Evolutionary conservation across 64 coral and sea anemone genomes (phyloP).

Genomic region (Porites australiensis): DNA sequence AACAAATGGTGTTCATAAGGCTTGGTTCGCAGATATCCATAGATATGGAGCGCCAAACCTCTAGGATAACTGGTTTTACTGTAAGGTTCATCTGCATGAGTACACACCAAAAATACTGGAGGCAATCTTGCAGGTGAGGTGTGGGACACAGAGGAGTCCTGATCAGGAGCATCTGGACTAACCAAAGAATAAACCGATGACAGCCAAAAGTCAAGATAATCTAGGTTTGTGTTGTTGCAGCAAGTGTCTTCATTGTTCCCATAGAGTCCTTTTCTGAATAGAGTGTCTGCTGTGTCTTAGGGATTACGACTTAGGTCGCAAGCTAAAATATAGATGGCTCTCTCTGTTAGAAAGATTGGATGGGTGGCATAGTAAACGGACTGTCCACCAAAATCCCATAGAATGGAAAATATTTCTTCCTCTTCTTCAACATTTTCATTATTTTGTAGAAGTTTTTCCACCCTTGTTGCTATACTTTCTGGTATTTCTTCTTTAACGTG

Average conservation of each 20-base stretch:
- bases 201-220: slow-evolving; percentile 1
- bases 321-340: slow-evolving; percentile 5
- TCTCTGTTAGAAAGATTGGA: not conserved
- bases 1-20: no score
- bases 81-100: not conserved
- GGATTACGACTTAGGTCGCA: not conserved
- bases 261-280: not conserved
- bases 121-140: not conserved
- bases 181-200: not conserved
- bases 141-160: not conserved
- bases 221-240: not conserved
- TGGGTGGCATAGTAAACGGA: not conserved
- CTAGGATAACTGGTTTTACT: no score
- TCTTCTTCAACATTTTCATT: not conserved
- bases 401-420: not conserved
- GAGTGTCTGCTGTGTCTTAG: not conserved
- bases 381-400: slow-evolving; percentile 17
- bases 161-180: not conserved
- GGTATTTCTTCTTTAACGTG: not conserved
- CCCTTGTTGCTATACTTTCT: not conserved
- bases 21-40: not conserved
- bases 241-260: not conserved
- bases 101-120: slow-evolving; percentile 6
- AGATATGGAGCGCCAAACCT: not conserved
- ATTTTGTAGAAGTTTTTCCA: not conserved